Evolutionary conservation across 2,888 invertebrate species (phyloP).

Genomic region (Urechis unicinctus): DNA sequence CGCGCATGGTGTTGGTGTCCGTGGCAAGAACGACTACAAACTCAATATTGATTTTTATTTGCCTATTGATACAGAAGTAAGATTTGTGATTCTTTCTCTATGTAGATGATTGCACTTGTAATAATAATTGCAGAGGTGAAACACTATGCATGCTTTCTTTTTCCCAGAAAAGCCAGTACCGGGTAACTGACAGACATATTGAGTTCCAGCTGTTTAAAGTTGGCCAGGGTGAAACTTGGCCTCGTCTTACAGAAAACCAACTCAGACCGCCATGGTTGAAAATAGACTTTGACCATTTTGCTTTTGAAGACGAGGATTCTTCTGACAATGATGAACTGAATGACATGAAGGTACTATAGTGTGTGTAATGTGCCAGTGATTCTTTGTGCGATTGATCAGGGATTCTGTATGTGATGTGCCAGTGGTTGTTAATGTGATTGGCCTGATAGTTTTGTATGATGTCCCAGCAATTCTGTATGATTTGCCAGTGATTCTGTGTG

Average conservation of each 20-base stretch:
- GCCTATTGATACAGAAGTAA: slow-evolving; percentile 58
- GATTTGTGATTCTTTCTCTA: slow-evolving; percentile 3
- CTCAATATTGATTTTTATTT: slow-evolving; percentile 68
- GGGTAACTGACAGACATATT: slow-evolving; percentile 68
- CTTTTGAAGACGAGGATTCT: slow-evolving; percentile 56
- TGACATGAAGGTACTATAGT: too few species aligned
- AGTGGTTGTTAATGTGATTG: too few species aligned
- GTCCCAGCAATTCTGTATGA: too few species aligned
- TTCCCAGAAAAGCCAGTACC: slow-evolving; percentile 38
- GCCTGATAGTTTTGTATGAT: too few species aligned
- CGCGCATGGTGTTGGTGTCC: slow-evolving; percentile 71
- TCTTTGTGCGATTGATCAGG: too few species aligned
- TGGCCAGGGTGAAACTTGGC: slow-evolving; percentile 69
- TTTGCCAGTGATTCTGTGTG: too few species aligned
- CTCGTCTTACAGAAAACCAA: slow-evolving; percentile 70
- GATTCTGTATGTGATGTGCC: too few species aligned
- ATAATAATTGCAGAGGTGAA: too few species aligned
- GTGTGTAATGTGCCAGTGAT: too few species aligned
- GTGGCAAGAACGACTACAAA: slow-evolving; percentile 68
- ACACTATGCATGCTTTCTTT: slow-evolving; percentile 22
- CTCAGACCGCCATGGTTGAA: slow-evolving; percentile 87
- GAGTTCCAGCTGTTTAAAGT: slow-evolving; percentile 69
- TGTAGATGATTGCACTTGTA: not conserved
- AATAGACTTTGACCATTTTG: slow-evolving; percentile 86
- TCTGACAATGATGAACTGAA: not conserved